phyloP scores from a whole-genome alignment of 2,797 vertebrate species.

The Linurgus olivaceus region DNA sequence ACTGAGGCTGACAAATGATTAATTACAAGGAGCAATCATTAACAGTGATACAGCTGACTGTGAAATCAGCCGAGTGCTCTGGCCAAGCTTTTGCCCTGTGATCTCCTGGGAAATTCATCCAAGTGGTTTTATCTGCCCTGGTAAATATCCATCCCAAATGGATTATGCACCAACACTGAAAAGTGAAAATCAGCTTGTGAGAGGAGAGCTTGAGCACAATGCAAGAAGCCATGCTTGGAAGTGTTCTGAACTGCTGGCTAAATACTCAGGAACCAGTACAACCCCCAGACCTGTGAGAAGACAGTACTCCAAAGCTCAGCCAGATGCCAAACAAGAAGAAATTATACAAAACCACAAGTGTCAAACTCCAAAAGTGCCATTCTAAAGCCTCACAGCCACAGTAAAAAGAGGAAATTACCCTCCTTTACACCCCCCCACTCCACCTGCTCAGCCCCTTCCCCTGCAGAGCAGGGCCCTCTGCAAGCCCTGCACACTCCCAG shows the following conservation, averaged over 20 bases:
- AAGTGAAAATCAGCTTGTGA: not conserved
- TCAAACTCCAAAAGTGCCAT: not conserved
- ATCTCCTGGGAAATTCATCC: not conserved
- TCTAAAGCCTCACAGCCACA: not conserved
- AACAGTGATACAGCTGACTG: not conserved
- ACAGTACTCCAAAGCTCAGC: not conserved
- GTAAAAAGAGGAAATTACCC: not conserved
- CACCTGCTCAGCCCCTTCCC: not conserved
- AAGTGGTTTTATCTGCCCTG: not conserved
- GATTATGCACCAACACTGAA: not conserved
- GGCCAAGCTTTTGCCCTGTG: not conserved
- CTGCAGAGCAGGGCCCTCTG: not conserved
- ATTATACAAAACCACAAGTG: not conserved
- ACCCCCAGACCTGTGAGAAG: not conserved
- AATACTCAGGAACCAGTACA: not conserved
- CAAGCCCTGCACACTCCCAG: not conserved
- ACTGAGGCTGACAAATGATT: not conserved
- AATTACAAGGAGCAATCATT: not conserved
- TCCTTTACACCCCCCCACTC: fast-evolving
- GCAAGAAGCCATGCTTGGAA: not conserved
- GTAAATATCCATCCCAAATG: not conserved
- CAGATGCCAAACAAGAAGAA: not conserved
- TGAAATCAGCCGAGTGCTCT: not conserved
- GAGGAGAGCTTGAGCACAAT: not conserved
- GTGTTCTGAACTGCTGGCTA: not conserved